Evolutionary conservation across 2,888 invertebrate species (phyloP).

Genomic region (Deroplatys truncata): DNA sequence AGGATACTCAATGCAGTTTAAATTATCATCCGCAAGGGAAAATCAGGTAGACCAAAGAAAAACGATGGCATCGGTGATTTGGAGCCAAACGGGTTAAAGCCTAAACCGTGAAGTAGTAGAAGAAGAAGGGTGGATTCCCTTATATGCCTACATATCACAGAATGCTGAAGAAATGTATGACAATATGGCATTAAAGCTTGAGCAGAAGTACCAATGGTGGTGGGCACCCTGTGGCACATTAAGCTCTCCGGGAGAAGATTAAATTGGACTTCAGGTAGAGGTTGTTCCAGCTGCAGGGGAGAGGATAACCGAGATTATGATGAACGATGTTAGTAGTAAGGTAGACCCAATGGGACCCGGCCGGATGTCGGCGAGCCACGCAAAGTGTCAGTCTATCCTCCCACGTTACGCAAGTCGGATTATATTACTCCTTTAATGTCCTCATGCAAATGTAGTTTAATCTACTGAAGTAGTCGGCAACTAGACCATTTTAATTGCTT

Average conservation of each 20-base stretch:
- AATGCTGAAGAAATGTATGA: no score
- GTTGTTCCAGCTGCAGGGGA: neutral
- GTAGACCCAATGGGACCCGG: neutral
- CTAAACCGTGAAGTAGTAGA: no score
- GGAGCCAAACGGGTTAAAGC: no score
- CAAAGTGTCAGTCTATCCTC: neutral
- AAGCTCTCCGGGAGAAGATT: neutral
- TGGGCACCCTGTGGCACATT: neutral
- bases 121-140: no score
- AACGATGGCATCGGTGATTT: no score
- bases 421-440: neutral
- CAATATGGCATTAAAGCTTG: no score
- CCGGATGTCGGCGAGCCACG: neutral
- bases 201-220: no score
- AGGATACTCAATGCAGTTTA: no score
- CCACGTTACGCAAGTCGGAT: neutral
- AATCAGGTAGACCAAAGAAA: no score
- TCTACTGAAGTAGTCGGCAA: neutral
- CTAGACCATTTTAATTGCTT: neutral
- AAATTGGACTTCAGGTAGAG: neutral
- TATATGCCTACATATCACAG: no score
- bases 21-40: no score
- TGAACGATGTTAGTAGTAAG: neutral
- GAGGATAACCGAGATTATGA: neutral
- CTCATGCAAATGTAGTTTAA: neutral